phyloP scores from a whole-genome alignment of 2,888 invertebrate genomes.

The Allacma fusca region DNA sequence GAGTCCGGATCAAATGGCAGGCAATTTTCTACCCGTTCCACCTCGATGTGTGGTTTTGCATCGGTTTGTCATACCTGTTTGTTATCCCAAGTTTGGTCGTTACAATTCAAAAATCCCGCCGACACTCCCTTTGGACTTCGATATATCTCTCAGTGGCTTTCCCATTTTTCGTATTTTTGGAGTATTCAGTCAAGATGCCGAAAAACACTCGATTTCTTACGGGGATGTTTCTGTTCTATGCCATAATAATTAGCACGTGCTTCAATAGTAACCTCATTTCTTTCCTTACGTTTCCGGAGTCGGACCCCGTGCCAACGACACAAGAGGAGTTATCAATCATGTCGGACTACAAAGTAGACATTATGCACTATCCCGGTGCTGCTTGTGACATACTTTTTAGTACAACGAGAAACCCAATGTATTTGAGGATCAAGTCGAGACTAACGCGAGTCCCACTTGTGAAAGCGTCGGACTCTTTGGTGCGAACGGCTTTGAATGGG shows the following conservation, averaged over 20 bases:
- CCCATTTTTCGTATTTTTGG: not conserved
- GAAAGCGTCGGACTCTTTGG: not conserved
- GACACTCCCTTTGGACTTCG: too few species aligned
- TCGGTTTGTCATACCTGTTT: too few species aligned
- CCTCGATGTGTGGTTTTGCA: not conserved
- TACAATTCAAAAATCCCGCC: too few species aligned
- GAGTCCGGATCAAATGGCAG: constrained; percentile 1
- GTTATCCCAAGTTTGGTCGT: too few species aligned
- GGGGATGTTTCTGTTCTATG: constrained; percentile 17
- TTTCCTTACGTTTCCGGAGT: constrained; percentile 1
- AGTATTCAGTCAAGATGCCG: not conserved
- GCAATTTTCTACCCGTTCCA: constrained; percentile 27
- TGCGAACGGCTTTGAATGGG: not conserved
- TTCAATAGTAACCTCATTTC: constrained; percentile 9
- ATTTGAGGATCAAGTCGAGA: not conserved
- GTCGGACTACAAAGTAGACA: not conserved
- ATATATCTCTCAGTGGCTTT: not conserved
- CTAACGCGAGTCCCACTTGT: not conserved
- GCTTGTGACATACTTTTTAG: not conserved
- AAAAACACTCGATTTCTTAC: not conserved
- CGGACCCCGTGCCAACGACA: not conserved
- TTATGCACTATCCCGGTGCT: not conserved
- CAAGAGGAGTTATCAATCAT: not conserved
- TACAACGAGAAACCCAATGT: not conserved
- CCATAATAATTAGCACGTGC: not conserved